Percentiles rank a stretch among this genome's conserved stretches.
These are phyloP conservation scores for Eudasyphora cyanicolor DNA, from an alignment of 2,888 invertebrate species.

Conservation along the genomic window DNA sequence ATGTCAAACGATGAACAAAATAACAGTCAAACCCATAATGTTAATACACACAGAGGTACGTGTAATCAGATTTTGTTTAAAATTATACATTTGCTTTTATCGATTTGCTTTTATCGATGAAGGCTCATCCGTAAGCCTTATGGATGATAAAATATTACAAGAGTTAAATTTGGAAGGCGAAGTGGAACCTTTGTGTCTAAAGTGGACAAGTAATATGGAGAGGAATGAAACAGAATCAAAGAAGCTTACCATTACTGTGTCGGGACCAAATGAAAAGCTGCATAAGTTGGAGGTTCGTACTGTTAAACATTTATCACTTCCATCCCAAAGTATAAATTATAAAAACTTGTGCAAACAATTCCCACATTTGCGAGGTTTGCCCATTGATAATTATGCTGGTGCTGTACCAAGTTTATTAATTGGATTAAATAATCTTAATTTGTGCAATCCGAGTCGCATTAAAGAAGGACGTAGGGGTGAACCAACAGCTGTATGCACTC, in stretches of 20 bases:
- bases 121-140: conserved; percentile 45
- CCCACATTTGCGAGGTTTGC: not conserved
- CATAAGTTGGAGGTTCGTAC: not conserved
- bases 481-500: conserved; percentile 14
- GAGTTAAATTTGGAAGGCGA: conserved; percentile 37
- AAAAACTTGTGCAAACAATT: not conserved
- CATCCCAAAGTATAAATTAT: not conserved
- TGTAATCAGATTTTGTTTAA: not conserved
- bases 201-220: conserved; percentile 45
- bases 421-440: conserved; percentile 5
- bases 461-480: conserved; percentile 5
- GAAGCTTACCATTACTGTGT: conserved; percentile 27
- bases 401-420: conserved; percentile 4
- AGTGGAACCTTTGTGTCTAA: conserved; percentile 43
- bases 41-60: not conserved
- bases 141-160: conserved; percentile 43
- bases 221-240: conserved; percentile 42
- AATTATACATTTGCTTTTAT: conserved; percentile 35
- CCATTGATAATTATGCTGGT: not conserved
- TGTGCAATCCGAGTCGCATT: not conserved
- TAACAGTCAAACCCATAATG: not conserved
- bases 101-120: conserved; percentile 55
- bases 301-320: conserved; percentile 10
- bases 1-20: not conserved
- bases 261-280: conserved; percentile 27